A percentile compares a stretch with the other conserved stretches of the same genome.
Conservation (phyloP, 2,113 vertebrate species). For the Pionites leucogaster region DNA sequence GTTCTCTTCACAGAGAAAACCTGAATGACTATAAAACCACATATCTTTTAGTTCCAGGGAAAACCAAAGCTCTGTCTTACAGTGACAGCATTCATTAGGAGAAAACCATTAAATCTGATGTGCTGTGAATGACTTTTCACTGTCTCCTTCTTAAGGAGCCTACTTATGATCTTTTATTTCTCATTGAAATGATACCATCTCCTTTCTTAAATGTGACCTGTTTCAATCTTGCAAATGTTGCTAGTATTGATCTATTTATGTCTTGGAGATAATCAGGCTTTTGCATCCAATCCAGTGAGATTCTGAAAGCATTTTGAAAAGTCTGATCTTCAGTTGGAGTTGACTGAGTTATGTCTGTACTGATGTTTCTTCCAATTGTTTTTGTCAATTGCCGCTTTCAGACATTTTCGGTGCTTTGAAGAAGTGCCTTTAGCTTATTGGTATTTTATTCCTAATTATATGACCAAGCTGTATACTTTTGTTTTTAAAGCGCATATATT, state of each 20-base stretch:
- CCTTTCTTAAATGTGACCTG: not conserved
- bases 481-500: conserved; percentile 21
- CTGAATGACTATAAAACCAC: not conserved
- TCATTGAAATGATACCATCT: conserved; percentile 53
- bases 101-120: not conserved
- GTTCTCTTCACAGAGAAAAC: not conserved
- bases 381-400: not conserved
- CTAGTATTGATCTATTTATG: conserved; percentile 7
- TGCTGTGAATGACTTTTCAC: not conserved
- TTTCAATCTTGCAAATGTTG: conserved; percentile 38
- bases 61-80: not conserved
- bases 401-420: not conserved
- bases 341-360: not conserved
- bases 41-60: not conserved
- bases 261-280: not conserved
- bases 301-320: not conserved
- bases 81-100: not conserved
- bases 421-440: not conserved
- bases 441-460: conserved; percentile 12
- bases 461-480: not conserved
- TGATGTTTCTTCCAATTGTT: not conserved
- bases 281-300: not conserved
- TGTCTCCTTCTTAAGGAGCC: not conserved
- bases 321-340: not conserved
- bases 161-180: not conserved